Base-by-base conservation (phyloP, 2,888 invertebrate species). In the Netelia virgata region DNA sequence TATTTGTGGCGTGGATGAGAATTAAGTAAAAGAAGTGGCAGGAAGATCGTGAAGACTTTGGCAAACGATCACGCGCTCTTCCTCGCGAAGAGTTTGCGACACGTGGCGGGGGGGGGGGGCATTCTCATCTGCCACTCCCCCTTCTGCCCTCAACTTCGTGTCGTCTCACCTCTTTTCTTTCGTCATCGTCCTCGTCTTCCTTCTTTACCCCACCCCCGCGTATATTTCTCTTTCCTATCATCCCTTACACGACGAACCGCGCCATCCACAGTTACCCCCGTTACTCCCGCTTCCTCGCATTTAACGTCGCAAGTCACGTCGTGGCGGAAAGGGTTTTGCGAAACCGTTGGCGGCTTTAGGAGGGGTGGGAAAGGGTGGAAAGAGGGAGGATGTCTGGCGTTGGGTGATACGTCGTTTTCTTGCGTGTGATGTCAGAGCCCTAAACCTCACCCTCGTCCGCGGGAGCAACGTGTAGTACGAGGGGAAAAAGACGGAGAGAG, bases 241-340 rank as follows among this genome's bases (percentile, higher is more conserved):
- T 47, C 70, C 28, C 47, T 72, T 80, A 61, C 36, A 43, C 28
- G 50, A 47, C 59, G n/a, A 28, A 20, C 50, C 6, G 6, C 36
- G 9, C 28, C 43, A 14, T 59, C 23, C 61, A 10, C 72, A 28
- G 28, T 28, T 28, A 28, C 59, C 61, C 23, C 66, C 16, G 1
- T 20, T 47, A 36, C 63, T 47, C 1, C 72, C 55, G 43, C 57
- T 61, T 20, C 20, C 43, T 18, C 20, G 87, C 90, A 88, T 91
- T 90, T 91, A 91, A 90, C 90, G 89, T 90, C 89, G 90, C 91
- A 90, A 91, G 91, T 92, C 91, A 91, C 90, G 91, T 92, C 20
- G 89, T 88, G 90, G 91, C 89, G 88, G 90, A 89, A 73, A 91
- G 91, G 92, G 92, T 91, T 91, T 91, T 91, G 91, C 89, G 89